These are phyloP conservation scores for Megamerina dolium DNA, from an alignment of 2,888 invertebrate species.

Conservation along the genomic window DNA sequence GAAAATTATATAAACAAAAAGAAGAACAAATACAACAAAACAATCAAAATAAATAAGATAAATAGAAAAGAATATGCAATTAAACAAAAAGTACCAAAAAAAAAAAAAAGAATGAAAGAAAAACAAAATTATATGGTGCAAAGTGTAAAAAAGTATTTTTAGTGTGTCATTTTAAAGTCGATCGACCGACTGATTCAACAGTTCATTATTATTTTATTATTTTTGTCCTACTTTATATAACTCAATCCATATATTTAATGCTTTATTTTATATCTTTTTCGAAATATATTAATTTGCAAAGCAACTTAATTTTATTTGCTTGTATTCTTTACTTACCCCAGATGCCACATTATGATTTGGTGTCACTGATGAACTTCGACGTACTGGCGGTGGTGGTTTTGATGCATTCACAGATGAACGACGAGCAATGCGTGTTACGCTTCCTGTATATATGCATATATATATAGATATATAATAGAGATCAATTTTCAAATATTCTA, in stretches of 20 bases:
- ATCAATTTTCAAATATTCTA: no score
- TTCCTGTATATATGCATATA: constrained; percentile 20
- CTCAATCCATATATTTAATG: neutral
- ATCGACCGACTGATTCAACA: no score
- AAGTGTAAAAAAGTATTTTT: neutral
- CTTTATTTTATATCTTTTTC: neutral
- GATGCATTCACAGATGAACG: constrained; percentile 49
- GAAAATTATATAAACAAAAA: neutral
- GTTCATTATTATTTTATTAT: neutral
- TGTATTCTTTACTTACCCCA: constrained; percentile 36
- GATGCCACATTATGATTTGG: constrained; percentile 42
- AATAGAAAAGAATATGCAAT: constrained; percentile 9
- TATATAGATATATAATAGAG: no score
- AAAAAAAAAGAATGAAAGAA: constrained; percentile 1
- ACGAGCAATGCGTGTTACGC: constrained; percentile 46
- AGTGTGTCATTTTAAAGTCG: neutral
- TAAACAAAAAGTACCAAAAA: constrained; percentile 2
- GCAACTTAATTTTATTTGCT: neutral
- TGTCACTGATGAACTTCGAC: constrained; percentile 66
- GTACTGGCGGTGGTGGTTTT: constrained; percentile 77
- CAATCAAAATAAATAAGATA: neutral
- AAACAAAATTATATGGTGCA: neutral
- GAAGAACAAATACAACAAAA: neutral
- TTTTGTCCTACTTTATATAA: neutral
- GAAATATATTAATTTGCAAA: neutral